A percentile compares a stretch with the other conserved stretches of the same genome.
phyloP scores from a whole-genome alignment of 2,888 invertebrate genomes.

The Ellobium chinense region DNA sequence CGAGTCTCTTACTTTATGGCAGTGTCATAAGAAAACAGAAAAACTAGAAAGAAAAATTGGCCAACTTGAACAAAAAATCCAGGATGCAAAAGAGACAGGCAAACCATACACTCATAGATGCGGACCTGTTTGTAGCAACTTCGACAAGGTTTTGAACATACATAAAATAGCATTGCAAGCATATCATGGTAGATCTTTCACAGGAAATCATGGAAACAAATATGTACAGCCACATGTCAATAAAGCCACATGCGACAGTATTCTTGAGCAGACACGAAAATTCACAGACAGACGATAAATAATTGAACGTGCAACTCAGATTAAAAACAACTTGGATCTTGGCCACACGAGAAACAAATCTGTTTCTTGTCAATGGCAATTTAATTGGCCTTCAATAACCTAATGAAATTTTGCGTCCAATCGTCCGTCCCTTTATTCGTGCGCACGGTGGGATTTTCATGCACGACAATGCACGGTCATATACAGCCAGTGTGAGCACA shows the following conservation, averaged over 20 bases:
- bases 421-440: no score
- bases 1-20: neutral
- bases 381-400: no score
- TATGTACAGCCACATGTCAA: neutral
- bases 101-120: neutral
- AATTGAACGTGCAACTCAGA: neutral
- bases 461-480: no score
- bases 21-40: neutral
- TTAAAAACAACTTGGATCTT: neutral
- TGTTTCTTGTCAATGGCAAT: no score
- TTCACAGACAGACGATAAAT: neutral
- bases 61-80: neutral
- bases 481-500: no score
- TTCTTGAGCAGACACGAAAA: neutral
- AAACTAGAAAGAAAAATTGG: neutral
- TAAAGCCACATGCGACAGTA: neutral
- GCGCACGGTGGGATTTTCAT: no score
- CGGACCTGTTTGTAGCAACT: neutral
- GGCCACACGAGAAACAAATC: no score
- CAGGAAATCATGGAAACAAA: neutral
- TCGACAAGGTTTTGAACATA: neutral
- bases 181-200: slow-evolving; percentile 11
- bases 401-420: no score
- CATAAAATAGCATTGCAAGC: neutral
- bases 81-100: neutral